phyloP scores from a whole-genome alignment of 2,797 vertebrate species.

The Helicolenus hilgendorfi region DNA sequence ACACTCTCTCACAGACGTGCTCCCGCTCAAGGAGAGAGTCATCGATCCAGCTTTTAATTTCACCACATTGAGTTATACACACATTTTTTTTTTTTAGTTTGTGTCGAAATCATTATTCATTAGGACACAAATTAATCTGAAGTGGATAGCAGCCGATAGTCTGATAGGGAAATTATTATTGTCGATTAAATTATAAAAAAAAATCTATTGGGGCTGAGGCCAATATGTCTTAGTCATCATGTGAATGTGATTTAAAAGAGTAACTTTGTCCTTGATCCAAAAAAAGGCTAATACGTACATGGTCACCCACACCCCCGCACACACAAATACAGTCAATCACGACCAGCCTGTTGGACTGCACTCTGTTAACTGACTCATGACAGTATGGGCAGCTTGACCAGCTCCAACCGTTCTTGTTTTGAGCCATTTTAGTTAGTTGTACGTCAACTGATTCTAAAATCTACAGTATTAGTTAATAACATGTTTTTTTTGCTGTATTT shows the following conservation, averaged over 20 bases:
- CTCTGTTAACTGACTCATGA: conserved; percentile 5
- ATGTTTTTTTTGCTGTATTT: too few species aligned
- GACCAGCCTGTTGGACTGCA: not conserved
- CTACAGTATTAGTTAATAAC: not conserved
- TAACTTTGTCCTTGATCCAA: conserved; percentile 12
- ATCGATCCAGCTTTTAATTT: conserved; percentile 61
- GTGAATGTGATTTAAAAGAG: conserved; percentile 11
- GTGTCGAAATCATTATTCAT: conserved; percentile 50
- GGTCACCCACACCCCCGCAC: not conserved
- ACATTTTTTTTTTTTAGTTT: conserved; percentile 41
- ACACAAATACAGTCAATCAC: conserved; percentile 11
- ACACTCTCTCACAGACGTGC: conserved; percentile 3
- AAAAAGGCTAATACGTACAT: not conserved
- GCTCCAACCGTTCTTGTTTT: not conserved
- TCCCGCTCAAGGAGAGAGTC: not conserved
- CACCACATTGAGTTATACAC: conserved; percentile 33
- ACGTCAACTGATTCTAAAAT: not conserved
- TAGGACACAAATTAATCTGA: conserved; percentile 47
- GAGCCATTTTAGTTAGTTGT: not conserved
- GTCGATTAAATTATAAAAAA: conserved; percentile 30
- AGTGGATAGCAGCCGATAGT: conserved; percentile 36
- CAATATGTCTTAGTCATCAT: conserved; percentile 32
- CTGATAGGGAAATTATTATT: conserved; percentile 10
- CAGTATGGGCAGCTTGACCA: not conserved
- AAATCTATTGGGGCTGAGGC: conserved; percentile 12